Percentiles rank a stretch among this genome's conserved stretches.
phyloP scores from a whole-genome alignment of 2,113 vertebrate species.

The Hypomesus transpacificus region DNA sequence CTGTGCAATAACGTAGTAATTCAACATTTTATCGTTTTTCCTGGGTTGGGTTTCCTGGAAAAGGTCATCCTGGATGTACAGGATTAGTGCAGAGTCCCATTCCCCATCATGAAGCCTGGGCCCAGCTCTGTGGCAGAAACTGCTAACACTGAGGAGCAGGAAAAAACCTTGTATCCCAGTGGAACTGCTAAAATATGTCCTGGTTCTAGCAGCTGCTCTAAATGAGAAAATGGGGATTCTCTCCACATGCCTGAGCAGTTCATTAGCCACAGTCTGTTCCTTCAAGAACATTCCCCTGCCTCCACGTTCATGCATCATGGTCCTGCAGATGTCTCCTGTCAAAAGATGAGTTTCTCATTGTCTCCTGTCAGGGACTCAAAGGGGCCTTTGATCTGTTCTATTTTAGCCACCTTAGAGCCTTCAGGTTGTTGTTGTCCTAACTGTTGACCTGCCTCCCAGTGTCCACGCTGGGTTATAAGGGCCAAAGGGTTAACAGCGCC shows the following conservation, averaged over 20 bases:
- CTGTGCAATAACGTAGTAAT: no score
- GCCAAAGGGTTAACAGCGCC: conserved; percentile 29
- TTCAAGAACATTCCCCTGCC: conserved; percentile 39
- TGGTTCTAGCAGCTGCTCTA: conserved; percentile 47
- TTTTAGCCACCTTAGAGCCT: conserved; percentile 16
- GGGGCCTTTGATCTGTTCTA: conserved; percentile 1
- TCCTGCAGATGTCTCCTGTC: conserved; percentile 22
- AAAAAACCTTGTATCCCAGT: conserved; percentile 9
- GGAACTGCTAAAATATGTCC: conserved; percentile 42
- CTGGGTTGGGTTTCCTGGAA: conserved; percentile 14
- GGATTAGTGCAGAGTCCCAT: conserved; percentile 61
- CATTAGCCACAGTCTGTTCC: conserved; percentile 61
- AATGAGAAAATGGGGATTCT: conserved; percentile 55
- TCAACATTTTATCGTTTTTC: no score
- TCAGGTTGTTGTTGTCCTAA: conserved; percentile 15
- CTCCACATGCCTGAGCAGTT: conserved; percentile 43
- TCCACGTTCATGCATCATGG: conserved; percentile 33
- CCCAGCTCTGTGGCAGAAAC: conserved; percentile 41
- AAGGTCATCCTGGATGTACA: conserved; percentile 52
- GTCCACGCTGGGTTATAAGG: conserved; percentile 24
- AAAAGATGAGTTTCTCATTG: conserved; percentile 35
- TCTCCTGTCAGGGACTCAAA: neutral
- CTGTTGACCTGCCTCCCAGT: conserved; percentile 11
- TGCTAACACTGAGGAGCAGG: conserved; percentile 13
- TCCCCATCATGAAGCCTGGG: conserved; percentile 48